Percentiles rank a stretch among this genome's conserved stretches.
These are phyloP conservation scores for Colinus virginianus DNA, from an alignment of 2,113 vertebrate species.

Conservation along the genomic window DNA sequence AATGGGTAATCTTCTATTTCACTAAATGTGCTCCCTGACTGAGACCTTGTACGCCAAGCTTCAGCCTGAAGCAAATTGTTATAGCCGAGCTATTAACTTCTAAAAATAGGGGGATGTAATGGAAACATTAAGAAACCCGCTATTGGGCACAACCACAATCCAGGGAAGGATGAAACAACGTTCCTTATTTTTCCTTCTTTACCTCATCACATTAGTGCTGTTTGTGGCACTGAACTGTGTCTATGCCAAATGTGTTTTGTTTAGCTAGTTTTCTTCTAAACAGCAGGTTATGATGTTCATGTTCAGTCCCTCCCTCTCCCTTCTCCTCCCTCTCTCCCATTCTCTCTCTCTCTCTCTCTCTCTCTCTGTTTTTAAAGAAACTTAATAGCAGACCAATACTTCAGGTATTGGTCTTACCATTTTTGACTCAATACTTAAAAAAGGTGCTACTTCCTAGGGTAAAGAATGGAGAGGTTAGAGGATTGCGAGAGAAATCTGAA, in stretches of 20 bases:
- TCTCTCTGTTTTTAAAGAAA: constrained; percentile 17
- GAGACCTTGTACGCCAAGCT: constrained; percentile 59
- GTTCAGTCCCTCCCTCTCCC: neutral
- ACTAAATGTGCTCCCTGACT: constrained; percentile 72
- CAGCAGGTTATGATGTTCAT: neutral
- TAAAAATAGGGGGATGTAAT: constrained; percentile 76
- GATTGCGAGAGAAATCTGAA: constrained; percentile 26
- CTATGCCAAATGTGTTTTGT: neutral
- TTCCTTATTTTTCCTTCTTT: constrained; percentile 14
- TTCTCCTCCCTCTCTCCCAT: too few species aligned
- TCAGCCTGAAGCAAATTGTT: constrained; percentile 79
- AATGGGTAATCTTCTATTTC: constrained; percentile 74
- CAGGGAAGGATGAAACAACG: constrained; percentile 24
- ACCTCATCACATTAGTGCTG: neutral
- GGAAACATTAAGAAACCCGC: constrained; percentile 69
- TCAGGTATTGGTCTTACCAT: constrained; percentile 19
- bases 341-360: neutral
- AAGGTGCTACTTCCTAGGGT: neutral
- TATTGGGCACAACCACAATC: constrained; percentile 41
- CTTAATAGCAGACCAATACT: constrained; percentile 14
- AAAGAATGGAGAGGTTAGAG: constrained; percentile 9
- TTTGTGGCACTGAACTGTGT: neutral
- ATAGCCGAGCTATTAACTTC: constrained; percentile 76
- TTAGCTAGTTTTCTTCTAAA: constrained; percentile 9
- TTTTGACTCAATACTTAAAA: neutral